These are phyloP conservation scores for Zeus faber DNA, from an alignment of 2,113 vertebrate species.

Conservation along the genomic window DNA sequence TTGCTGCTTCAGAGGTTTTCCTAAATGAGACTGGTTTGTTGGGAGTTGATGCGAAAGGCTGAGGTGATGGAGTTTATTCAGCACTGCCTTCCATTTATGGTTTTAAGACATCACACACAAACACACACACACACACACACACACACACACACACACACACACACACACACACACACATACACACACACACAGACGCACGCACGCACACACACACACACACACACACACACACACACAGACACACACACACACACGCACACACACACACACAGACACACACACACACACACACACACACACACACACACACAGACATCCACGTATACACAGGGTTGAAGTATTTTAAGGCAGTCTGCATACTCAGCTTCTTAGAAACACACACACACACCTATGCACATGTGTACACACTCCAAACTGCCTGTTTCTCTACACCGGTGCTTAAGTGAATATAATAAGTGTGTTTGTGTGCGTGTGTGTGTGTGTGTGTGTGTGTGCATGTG, in stretches of 20 bases:
- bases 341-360: no score
- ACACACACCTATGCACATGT: background rate
- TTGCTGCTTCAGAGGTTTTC: no score
- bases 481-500: background rate
- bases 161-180: conserved; percentile 6
- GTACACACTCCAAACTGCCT: background rate
- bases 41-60: no score
- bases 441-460: no score
- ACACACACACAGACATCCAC: background rate
- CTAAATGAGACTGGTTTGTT: no score
- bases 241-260: background rate
- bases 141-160: background rate
- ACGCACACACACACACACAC: conserved; percentile 6
- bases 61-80: conserved; percentile 24
- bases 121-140: background rate
- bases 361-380: background rate
- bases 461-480: background rate
- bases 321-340: no score
- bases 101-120: no score
- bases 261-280: background rate
- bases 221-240: background rate
- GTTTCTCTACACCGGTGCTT: no score
- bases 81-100: background rate
- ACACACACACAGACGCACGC: no score
- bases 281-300: conserved; percentile 3